Evolutionary conservation across 2,888 invertebrate genomes (phyloP).

Genomic region (Eurytoma adleriae): DNA sequence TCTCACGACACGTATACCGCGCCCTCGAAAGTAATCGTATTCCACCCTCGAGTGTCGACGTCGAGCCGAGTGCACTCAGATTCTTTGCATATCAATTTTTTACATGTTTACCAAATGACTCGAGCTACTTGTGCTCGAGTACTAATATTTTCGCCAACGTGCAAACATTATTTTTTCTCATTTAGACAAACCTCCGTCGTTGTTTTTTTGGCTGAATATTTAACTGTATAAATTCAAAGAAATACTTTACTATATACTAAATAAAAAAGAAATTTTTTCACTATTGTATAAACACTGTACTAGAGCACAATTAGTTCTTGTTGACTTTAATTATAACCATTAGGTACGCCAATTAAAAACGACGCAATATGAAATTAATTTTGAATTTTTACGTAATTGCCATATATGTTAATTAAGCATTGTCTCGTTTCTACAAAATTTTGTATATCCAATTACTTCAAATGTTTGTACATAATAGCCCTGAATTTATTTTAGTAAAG

Average conservation of each 20-base stretch:
- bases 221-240: not conserved
- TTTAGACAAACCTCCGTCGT: not conserved
- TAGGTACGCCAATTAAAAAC: too few relatives aligned
- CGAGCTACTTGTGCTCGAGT: constrained; percentile 5
- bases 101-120: constrained; percentile 35
- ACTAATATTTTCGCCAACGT: not conserved
- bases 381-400: not conserved
- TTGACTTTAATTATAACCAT: not conserved
- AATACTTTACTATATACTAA: not conserved
- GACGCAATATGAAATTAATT: not conserved
- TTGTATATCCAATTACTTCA: not conserved
- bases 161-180: not conserved
- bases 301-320: not conserved
- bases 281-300: not conserved
- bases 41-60: constrained; percentile 5
- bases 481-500: constrained; percentile 66
- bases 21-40: constrained; percentile 44
- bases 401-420: too few relatives aligned
- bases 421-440: not conserved
- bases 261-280: not conserved
- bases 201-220: not conserved
- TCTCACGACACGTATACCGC: constrained; percentile 27
- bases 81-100: constrained; percentile 33
- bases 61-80: constrained; percentile 26
- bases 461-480: constrained; percentile 66